Conservation (phyloP, 2,888 invertebrate species). For the Yponomeuta cagnagella region DNA sequence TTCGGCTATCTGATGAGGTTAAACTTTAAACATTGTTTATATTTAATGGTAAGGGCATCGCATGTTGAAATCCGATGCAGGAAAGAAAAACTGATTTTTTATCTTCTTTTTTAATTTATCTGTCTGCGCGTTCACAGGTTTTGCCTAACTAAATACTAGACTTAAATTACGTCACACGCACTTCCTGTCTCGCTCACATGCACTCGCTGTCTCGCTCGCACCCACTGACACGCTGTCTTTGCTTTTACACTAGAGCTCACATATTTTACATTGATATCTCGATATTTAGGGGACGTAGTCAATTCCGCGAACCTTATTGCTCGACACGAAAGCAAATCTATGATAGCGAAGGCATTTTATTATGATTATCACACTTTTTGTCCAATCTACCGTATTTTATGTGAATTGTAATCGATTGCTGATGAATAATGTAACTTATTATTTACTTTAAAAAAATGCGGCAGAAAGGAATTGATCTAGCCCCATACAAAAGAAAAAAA, state of each 20-base stretch:
- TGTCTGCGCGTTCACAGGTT: conserved; percentile 55
- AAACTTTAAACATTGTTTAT: neutral
- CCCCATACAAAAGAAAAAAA: conserved; percentile 57
- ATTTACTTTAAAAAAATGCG: conserved; percentile 24
- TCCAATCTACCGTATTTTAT: conserved; percentile 1
- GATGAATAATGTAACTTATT: conserved; percentile 1
- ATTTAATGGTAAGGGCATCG: neutral
- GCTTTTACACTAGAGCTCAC: conserved; percentile 51
- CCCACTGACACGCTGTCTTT: conserved; percentile 44
- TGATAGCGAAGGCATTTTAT: conserved; percentile 39
- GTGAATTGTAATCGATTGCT: neutral
- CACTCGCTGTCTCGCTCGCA: conserved; percentile 28
- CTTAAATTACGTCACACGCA: conserved; percentile 52
- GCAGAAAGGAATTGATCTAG: conserved; percentile 54
- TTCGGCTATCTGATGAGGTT: neutral
- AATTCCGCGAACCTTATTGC: conserved; percentile 45
- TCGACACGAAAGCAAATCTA: conserved; percentile 21
- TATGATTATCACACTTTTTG: conserved; percentile 55
- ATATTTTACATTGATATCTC: conserved; percentile 62
- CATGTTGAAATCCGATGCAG: conserved; percentile 64
- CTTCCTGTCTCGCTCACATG: conserved; percentile 38
- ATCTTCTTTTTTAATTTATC: conserved; percentile 35
- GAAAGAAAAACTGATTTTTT: conserved; percentile 14
- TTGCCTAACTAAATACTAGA: conserved; percentile 73
- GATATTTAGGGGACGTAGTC: conserved; percentile 48